These are phyloP conservation scores for Scaptomyza caliginosa DNA, from an alignment of 2,888 invertebrate species.

Conservation along the genomic window DNA sequence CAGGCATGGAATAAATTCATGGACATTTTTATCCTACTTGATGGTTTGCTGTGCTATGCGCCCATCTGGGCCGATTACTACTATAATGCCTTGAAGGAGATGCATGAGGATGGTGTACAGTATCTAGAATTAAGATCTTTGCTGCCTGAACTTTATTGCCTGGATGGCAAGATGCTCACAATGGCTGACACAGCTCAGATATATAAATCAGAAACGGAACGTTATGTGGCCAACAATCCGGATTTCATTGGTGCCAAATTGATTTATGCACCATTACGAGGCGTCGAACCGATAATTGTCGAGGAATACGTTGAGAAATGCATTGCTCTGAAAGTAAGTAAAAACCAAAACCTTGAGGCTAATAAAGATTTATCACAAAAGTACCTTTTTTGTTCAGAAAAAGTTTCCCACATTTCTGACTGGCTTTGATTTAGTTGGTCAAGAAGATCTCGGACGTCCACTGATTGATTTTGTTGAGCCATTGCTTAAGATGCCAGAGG, in stretches of 20 bases:
- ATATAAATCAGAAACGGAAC: conserved; percentile 86
- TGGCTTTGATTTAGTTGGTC: conserved; percentile 93
- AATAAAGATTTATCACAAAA: neutral
- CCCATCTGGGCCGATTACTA: conserved; percentile 88
- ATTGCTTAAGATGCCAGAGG: conserved; percentile 84
- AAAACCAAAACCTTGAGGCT: no score
- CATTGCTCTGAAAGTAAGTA: conserved; percentile 71
- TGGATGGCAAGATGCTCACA: conserved; percentile 86
- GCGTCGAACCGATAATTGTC: conserved; percentile 83
- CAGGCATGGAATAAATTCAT: conserved; percentile 87
- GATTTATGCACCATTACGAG: conserved; percentile 88
- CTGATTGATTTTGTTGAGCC: conserved; percentile 87
- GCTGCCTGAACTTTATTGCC: conserved; percentile 87
- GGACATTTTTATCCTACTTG: conserved; percentile 86
- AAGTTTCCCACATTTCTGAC: conserved; percentile 88
- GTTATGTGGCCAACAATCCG: conserved; percentile 86
- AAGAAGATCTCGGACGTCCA: conserved; percentile 89
- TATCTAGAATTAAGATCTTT: conserved; percentile 88
- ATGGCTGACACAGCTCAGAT: conserved; percentile 85
- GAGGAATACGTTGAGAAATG: conserved; percentile 84
- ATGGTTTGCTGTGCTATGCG: conserved; percentile 86
- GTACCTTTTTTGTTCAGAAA: conserved; percentile 82
- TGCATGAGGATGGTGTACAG: conserved; percentile 88
- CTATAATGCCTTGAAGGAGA: conserved; percentile 87
- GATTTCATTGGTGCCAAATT: conserved; percentile 88